These are phyloP conservation scores for Brachyopa scutellaris DNA, from an alignment of 2,888 invertebrate genomes.

Conservation along the genomic window DNA sequence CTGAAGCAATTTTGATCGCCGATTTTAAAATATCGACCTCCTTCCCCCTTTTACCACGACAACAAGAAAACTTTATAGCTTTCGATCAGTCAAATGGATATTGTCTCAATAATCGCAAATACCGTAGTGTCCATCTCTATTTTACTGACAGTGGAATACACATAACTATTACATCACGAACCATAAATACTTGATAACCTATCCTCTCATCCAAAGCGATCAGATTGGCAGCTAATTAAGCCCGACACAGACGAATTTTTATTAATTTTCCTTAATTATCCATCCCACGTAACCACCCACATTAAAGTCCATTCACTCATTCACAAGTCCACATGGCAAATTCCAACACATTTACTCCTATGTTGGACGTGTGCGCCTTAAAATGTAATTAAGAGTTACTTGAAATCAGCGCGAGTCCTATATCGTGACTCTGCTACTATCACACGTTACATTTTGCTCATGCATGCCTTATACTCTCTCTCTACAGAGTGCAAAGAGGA, in stretches of 20 bases:
- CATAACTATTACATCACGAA: too few species aligned
- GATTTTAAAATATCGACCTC: too few species aligned
- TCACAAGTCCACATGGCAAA: neutral
- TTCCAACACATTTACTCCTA: neutral
- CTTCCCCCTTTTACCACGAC: too few species aligned
- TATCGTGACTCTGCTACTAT: conserved; percentile 20
- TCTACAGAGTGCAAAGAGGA: conserved; percentile 21
- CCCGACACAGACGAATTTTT: neutral
- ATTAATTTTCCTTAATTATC: neutral
- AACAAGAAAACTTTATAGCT: too few species aligned
- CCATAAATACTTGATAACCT: neutral
- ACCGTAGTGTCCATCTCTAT: too few species aligned
- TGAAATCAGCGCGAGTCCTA: conserved; percentile 30
- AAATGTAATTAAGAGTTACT: conserved; percentile 46
- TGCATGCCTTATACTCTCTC: conserved; percentile 21
- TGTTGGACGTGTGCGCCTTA: conserved; percentile 12
- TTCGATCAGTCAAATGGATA: too few species aligned
- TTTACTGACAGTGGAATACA: too few species aligned
- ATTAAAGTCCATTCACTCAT: conserved; percentile 17
- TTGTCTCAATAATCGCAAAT: too few species aligned
- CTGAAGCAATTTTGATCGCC: too few species aligned
- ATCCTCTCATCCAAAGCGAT: neutral
- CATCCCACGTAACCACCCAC: conserved; percentile 14
- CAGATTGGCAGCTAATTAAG: conserved; percentile 3
- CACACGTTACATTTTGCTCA: conserved; percentile 36